A percentile compares a stretch with the other conserved stretches of the same genome.
phyloP scores from a whole-genome alignment of 2,113 vertebrate species.

The Neoarius graeffei region DNA sequence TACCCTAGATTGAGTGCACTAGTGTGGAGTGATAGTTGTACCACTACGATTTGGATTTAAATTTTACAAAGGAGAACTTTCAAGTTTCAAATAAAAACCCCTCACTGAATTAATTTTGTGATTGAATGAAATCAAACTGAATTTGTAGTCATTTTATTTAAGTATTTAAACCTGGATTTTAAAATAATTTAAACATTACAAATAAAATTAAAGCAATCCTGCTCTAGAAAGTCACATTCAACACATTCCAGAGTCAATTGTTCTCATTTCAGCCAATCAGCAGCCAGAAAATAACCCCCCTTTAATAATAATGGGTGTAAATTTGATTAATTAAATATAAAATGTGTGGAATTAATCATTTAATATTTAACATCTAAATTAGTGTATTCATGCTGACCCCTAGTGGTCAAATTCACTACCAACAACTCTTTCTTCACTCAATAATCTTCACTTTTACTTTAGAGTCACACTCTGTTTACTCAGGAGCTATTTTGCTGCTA shows the following conservation, averaged over 20 bases:
- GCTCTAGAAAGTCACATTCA: not conserved
- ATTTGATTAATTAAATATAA: not conserved
- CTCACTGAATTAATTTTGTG: too few species aligned
- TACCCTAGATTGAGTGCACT: not conserved
- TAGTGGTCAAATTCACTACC: slow-evolving; percentile 10
- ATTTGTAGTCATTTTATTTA: not conserved
- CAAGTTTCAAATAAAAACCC: too few species aligned
- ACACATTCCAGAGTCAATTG: not conserved
- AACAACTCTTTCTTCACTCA: not conserved
- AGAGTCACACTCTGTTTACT: not conserved
- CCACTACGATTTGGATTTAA: too few species aligned
- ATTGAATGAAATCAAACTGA: not conserved
- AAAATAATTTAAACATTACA: not conserved
- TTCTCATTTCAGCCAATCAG: not conserved
- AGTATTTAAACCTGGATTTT: not conserved
- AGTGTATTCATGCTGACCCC: slow-evolving; percentile 9
- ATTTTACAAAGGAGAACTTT: too few species aligned
- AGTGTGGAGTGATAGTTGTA: too few species aligned
- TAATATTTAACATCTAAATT: too few species aligned
- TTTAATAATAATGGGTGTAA: not conserved
- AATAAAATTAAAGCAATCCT: not conserved
- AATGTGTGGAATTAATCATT: not conserved
- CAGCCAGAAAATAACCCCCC: not conserved
- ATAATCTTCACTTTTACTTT: not conserved
- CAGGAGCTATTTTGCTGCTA: not conserved